Conservation (phyloP, 1,140 invertebrate genomes). For the Camponotus pennsylvanicus region DNA sequence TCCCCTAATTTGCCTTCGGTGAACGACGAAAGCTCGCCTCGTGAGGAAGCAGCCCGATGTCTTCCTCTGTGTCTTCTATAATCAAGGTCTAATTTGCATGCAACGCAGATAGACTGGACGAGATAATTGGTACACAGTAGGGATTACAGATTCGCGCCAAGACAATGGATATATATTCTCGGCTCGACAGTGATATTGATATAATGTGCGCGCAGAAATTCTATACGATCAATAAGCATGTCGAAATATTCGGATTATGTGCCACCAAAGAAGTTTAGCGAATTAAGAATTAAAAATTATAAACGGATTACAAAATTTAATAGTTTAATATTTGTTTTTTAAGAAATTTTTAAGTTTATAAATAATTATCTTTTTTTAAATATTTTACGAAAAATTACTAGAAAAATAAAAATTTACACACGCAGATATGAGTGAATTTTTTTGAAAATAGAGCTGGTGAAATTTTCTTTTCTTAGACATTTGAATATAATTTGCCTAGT, state of each 20-base stretch:
- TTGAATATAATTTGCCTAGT: neutral
- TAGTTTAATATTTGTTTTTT: neutral
- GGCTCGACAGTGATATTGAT: slow-evolving; percentile 43
- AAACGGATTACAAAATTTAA: neutral
- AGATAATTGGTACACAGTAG: slow-evolving; percentile 84
- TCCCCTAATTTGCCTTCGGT: slow-evolving; percentile 43
- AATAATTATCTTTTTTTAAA: neutral
- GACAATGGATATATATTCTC: slow-evolving; percentile 62
- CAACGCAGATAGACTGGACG: slow-evolving; percentile 80
- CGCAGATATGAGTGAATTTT: neutral
- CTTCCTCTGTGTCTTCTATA: slow-evolving; percentile 70
- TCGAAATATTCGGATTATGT: neutral
- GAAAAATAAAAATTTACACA: neutral
- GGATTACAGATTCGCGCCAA: slow-evolving; percentile 78
- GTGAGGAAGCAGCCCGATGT: slow-evolving; percentile 31
- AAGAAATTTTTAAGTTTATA: neutral
- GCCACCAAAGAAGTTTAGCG: neutral
- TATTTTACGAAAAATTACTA: slow-evolving; percentile 1
- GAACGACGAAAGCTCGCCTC: slow-evolving; percentile 57
- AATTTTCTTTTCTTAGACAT: slow-evolving; percentile 7
- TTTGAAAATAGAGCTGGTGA: neutral
- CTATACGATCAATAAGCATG: neutral
- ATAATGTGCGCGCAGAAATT: neutral
- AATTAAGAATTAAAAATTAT: neutral
- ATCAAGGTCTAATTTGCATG: slow-evolving; percentile 84